Base-by-base conservation (phyloP, 1,140 invertebrate genomes). In the Hydropsyche tenuis region DNA sequence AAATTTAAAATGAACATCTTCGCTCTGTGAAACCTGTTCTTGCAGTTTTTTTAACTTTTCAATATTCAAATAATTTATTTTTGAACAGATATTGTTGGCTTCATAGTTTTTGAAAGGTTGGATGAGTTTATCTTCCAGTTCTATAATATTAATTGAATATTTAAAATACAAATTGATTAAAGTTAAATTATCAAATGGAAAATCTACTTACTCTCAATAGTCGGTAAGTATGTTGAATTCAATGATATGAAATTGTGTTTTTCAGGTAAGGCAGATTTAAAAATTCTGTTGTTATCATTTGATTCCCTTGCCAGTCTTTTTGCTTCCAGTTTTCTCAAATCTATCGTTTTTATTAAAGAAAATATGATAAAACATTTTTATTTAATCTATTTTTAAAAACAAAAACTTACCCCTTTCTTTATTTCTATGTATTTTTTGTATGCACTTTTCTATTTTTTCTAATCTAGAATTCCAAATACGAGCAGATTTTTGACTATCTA, bases 381-480 rank as follows among this genome's bases (percentile, higher is more conserved):
- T n/a, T 23, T 25, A 27, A 25, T 7, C 7, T 25, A 62, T 25
- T 68, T 42, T 65, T 37, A 3, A 11, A 30, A 18, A 42, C 45
- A 23, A 43, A 66, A n/a, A 45, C 30, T 6, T 22, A 70, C 68
- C 68, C 2, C 68, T 27, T 16, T 70, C 68, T 70, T 42, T 56
- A 12, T 37, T 30, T 37, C 22, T 70, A 4, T 20, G 12, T n/a
- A 70, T 70, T 70, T 56, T 53, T 46, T 70, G 48, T 14, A 70
- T 56, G 37, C 18, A 22, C 18, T 14, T 56, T 23, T 70, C 48
- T 18, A 70, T n/a, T 27, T 56, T 70, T 22, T 70, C 27, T 18
- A 18, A 18, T 22, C 51, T 37, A 16, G 14, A 42, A 27, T 53
- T 56, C 68, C 68, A 70, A 18, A 70, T n/a, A 30, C 68, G 48